Base-by-base conservation (phyloP, 2,797 vertebrate species). In the Acestrorhynchus altus region DNA sequence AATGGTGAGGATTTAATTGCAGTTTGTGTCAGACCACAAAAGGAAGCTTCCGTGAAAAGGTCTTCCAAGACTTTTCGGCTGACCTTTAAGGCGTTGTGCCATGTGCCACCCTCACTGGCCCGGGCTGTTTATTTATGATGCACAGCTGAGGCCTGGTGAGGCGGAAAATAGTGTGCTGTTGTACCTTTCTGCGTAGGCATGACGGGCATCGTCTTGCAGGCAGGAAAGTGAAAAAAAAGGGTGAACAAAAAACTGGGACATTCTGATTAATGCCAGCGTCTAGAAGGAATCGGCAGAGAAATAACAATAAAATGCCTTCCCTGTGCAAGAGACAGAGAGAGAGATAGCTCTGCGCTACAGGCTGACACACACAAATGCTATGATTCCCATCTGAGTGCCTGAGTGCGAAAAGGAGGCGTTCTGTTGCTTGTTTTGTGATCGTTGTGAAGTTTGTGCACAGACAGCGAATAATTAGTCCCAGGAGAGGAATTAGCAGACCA, bases 211-310 rank as follows among this genome's bases (percentile, higher is more conserved):
- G 35, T 52, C 28, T 52, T 51, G 47, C 12, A 52, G 47, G 8
- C 35, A 46, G 24, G 20, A 51, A 80, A 12, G 16, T 51, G 18
- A 26, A 74, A n/a, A 35, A 35, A 63, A 31, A 39, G 24, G 54
- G 54, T 35, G 31, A 51, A n/a, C n/a, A 51, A 42, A 46, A 59
- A 90, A 89, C 76, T 87, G 81, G 88, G 89, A 12, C 86, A 86
- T 66, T 87, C 86, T 91, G 86, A 93, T 91, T 88, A 91, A 91
- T 89, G 87, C 81, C 76, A 82, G 73, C n/a, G 26, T 85, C 79
- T 85, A 69, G 71, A 71, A 49, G 2, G 63, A 75, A 90, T 71
- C 72, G 61, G 46, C 1, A 5, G 8, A 77, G 81, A 82, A 20
- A 51, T 63, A 46, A 83, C 74, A 71, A 83, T 80, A 80, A 85